Base-by-base conservation (phyloP, 2,797 vertebrate genomes). In the Octomys mimax region DNA sequence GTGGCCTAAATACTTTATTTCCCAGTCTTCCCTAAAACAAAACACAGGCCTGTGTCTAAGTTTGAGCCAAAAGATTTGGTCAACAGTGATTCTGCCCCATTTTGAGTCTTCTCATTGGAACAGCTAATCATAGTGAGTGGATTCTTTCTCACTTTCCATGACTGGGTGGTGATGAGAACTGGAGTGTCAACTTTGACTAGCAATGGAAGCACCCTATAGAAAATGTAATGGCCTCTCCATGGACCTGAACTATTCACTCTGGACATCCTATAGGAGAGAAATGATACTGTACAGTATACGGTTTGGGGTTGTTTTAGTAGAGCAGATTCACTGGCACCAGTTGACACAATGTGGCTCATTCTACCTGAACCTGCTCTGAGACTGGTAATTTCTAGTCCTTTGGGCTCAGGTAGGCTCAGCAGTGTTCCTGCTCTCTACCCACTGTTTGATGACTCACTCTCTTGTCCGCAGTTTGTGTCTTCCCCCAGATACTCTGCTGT, bases 21-120 rank as follows among this genome's bases (percentile, higher is more conserved):
- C 33, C 52, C 80, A 81, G 78, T 24, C 77, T 89, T 91, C 54
- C 39, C 80, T 93, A 59, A 68, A 80, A 91, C 21, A 39, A 88
- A 22, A 61, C 4, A 11, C 52, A 75, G 59, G 3, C 42, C 42
- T 61, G 6, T 61, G 70, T 80, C 64, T 68, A 78, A 54, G 16
- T 88, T 31, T 62, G 52, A 61, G 59, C 49, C 28, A 78, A 57
- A 0, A 83, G 33, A 7, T 39, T 42, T 13, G 39, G 89, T 22
- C 33, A 83, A 39, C 39, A 77, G 12, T 73, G 39, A 59, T 46
- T n/a, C 42, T 33, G 31, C 31, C 14, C 52, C 54, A 73, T n/a
- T 86, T 57, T 9, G 49, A 2, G 4, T 31, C 52, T 95, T 80
- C 24, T 61, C 78, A 81, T 24, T 71, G 36, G 81, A 83, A 80